Conservation (phyloP, 2,797 vertebrate species). For the Acanthurus tractus region DNA sequence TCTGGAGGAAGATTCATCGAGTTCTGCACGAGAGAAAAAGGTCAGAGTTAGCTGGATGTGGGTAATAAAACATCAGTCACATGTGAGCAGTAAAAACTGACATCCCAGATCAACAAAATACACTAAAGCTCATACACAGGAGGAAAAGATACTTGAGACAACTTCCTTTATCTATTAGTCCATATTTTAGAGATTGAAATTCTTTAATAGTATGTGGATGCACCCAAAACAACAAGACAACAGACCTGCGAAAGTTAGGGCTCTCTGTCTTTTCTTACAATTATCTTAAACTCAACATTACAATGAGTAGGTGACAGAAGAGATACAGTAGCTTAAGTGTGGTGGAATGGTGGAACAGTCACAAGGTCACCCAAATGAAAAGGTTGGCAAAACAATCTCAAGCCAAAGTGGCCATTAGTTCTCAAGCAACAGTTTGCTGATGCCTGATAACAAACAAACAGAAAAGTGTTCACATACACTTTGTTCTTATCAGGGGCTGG, state of each 20-base stretch:
- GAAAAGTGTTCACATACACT: neutral
- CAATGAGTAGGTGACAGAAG: neutral
- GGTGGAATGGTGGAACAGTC: neutral
- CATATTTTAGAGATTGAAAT: neutral
- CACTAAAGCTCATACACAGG: slow-evolving; percentile 7
- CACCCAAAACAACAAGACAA: neutral
- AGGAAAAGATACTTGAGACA: neutral
- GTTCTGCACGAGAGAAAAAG: slow-evolving; percentile 85
- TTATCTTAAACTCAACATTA: neutral
- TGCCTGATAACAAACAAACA: neutral
- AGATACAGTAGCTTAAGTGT: neutral
- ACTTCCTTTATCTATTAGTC: neutral
- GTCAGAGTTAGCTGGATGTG: slow-evolving; percentile 50
- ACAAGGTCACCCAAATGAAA: neutral
- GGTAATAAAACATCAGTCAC: slow-evolving; percentile 36
- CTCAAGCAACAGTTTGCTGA: too few species aligned
- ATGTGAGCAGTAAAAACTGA: slow-evolving; percentile 15
- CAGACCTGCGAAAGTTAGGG: neutral
- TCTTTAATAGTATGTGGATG: neutral
- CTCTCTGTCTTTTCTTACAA: neutral
- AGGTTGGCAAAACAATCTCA: neutral
- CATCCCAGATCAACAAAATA: slow-evolving; percentile 28
- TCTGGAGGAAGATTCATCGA: slow-evolving; percentile 99
- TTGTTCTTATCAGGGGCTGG: neutral
- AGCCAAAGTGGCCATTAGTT: too few species aligned